Conservation (phyloP, 2,113 vertebrate species). For the cat (Felis catus) region DNA sequence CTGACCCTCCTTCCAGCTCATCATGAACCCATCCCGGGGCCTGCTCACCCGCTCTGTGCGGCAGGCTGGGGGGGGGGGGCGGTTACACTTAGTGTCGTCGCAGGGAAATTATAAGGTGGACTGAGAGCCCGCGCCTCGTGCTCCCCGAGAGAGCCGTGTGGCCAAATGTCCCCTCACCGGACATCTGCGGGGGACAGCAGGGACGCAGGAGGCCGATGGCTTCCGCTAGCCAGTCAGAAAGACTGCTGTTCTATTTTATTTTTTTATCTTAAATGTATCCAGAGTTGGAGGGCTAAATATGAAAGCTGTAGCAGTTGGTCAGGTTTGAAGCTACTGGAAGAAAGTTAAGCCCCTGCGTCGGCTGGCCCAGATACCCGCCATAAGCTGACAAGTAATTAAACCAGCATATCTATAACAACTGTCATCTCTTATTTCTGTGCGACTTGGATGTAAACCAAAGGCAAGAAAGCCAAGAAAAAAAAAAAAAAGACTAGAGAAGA, state of each 20-base stretch:
- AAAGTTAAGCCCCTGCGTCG: slow-evolving; percentile 96
- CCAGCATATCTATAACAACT: slow-evolving; percentile 97
- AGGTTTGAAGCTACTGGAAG: slow-evolving; percentile 96
- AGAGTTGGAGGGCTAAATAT: slow-evolving; percentile 91
- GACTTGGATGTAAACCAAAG: slow-evolving; percentile 95
- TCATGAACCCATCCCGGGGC: neutral
- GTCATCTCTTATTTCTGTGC: slow-evolving; percentile 97
- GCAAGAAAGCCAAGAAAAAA: slow-evolving; percentile 86
- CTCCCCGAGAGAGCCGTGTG: neutral
- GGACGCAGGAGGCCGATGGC: slow-evolving; percentile 44
- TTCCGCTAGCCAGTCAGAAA: slow-evolving; percentile 86
- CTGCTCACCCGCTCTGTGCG: neutral
- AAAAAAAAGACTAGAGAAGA: slow-evolving; percentile 6
- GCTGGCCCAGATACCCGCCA: slow-evolving; percentile 95
- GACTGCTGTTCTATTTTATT: slow-evolving; percentile 82
- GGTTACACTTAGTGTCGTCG: neutral
- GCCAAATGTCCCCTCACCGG: neutral
- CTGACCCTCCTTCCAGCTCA: neutral
- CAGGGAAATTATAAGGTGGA: slow-evolving; percentile 31
- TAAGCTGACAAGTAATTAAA: slow-evolving; percentile 99
- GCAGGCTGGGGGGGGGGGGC: neutral
- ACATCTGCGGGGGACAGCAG: slow-evolving; percentile 36
- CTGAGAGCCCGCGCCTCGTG: neutral
- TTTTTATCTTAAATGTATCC: slow-evolving; percentile 93
- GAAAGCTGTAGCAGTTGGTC: slow-evolving; percentile 94